Conservation (phyloP, 2,888 invertebrate genomes). For the Aricia artaxerxes region DNA sequence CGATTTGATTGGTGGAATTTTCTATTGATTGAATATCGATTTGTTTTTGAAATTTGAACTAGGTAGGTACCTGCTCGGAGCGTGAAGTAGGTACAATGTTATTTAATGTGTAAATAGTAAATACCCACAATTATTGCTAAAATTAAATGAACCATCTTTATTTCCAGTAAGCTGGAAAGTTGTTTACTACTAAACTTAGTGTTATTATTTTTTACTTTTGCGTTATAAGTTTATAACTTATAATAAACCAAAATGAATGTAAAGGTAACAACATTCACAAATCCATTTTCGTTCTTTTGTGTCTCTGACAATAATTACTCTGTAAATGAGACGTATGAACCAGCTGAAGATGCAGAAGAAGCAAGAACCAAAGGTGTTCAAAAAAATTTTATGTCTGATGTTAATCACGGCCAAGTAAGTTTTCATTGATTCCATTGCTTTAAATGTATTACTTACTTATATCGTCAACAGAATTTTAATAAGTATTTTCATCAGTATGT, state of each 20-base stretch:
- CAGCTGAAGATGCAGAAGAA: slow-evolving; percentile 35
- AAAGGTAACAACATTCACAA: slow-evolving; percentile 50
- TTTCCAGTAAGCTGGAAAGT: neutral
- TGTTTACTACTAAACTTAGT: neutral
- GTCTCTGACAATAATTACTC: slow-evolving; percentile 41
- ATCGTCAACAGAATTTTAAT: neutral
- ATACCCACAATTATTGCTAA: neutral
- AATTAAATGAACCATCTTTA: neutral
- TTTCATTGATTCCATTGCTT: neutral
- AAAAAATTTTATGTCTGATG: slow-evolving; percentile 40
- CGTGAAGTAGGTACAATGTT: too few relatives aligned
- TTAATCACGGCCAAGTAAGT: slow-evolving; percentile 56
- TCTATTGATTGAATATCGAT: neutral
- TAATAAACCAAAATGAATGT: slow-evolving; percentile 47
- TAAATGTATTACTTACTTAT: neutral
- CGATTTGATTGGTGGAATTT: slow-evolving; percentile 3
- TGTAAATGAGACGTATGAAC: slow-evolving; percentile 38
- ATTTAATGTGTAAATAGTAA: neutral
- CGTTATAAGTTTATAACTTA: neutral
- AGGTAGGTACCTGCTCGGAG: neutral
- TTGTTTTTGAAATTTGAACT: neutral
- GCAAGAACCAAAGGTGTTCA: slow-evolving; percentile 27
- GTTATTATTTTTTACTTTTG: neutral
- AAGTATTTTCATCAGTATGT: slow-evolving; percentile 51
- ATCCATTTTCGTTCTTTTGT: slow-evolving; percentile 60